Base-by-base conservation (phyloP, 1,140 invertebrate genomes). In the Octopus sinensis region DNA sequence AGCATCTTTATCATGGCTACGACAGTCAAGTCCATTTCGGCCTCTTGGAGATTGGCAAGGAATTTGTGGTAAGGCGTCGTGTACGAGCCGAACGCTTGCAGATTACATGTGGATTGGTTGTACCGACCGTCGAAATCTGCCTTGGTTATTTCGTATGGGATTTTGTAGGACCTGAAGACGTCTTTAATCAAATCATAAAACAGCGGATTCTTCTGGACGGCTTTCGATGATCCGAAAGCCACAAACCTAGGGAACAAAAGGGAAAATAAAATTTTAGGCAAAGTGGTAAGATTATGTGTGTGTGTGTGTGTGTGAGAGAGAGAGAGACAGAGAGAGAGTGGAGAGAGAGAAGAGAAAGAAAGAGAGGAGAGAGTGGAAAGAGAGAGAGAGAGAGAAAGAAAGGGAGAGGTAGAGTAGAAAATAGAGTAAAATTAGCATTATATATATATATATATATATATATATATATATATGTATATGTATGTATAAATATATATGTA, bases 71-170 rank as follows among this genome's bases (percentile, higher is more conserved):
- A 86, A 4, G 88, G 87, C 4, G 86, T 88, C 68, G 85, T 76
- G 17, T 85, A 85, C 1, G 86, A 80, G 9, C 85, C 85, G 75
- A 88, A 89, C n/a, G 84, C 83, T 81, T 89, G 88, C 4, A 88
- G 83, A 76, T 89, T 89, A 79, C 88, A 89, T 13, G 88, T 85
- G 1, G 87, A 87, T 79, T 89, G 88, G 79, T 86, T 88, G 78
- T 87, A 89, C 5, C 88, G 82, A 4, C 87, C 87, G 43, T 88
- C 87, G 71, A 89, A 89, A 78, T 89, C 88, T 12, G 79, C 83
- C 30, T 87, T 84, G 0, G 82, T 87, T 53, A 89, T 87, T 7
- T 86, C 81, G 77, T 86, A 88, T 76, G 53, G 84, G 4, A 89
- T 62, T 4, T 85, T 86, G 53, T 84, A 83, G 62, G 86, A 80